phyloP scores from a whole-genome alignment of 2,113 vertebrate genomes.

The Serinus canaria region DNA sequence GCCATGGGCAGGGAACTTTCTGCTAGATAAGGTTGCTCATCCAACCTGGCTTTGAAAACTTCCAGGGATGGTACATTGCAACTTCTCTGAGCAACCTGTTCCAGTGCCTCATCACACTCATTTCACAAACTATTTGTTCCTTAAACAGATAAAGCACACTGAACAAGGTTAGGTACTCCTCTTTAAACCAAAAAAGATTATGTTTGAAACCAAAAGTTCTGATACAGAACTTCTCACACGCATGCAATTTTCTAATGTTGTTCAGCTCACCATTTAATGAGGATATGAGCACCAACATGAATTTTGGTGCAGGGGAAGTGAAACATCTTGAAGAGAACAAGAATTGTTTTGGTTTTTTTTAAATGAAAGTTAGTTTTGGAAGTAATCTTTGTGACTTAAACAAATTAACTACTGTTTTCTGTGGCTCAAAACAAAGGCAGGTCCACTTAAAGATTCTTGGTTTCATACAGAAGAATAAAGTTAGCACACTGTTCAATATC shows the following conservation, averaged over 20 bases:
- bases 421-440: not conserved
- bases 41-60: not conserved
- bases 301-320: not conserved
- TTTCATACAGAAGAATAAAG: not conserved
- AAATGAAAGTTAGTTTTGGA: not conserved
- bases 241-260: not conserved
- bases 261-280: not conserved
- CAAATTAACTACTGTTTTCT: not conserved
- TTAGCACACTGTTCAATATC: not conserved
- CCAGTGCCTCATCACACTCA: not conserved
- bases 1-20: not conserved
- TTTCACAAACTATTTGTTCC: not conserved
- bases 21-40: not conserved
- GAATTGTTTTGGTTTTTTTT: not conserved
- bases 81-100: not conserved
- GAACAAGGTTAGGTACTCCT: not conserved
- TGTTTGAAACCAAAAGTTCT: not conserved
- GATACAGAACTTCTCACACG: not conserved
- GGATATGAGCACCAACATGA: not conserved
- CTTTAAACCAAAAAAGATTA: not conserved
- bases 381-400: not conserved
- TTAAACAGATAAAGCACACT: not conserved
- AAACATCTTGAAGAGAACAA: not conserved
- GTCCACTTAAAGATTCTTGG: not conserved
- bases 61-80: not conserved